Evolutionary conservation across 2,113 vertebrate species (phyloP).

Genomic region (Nerophis ophidion): DNA sequence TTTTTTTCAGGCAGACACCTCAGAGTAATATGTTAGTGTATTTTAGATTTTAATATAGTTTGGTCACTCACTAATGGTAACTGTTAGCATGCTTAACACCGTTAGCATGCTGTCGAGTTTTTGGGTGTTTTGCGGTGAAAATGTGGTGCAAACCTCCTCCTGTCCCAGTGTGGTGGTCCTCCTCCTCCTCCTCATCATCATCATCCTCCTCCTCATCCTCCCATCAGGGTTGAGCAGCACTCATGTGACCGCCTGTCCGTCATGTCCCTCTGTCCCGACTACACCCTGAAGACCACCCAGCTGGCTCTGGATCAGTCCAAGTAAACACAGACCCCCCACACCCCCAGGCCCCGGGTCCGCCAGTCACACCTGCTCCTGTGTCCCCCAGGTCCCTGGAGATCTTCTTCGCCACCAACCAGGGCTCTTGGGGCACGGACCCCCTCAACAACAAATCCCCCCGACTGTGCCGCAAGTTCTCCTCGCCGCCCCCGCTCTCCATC

Average conservation of each 20-base stretch:
- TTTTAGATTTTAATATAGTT: too few species aligned
- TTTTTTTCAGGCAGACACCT: too few species aligned
- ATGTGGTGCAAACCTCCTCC: background rate
- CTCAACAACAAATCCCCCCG: slow-evolving; percentile 84
- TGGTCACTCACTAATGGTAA: too few species aligned
- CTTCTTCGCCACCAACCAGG: slow-evolving; percentile 89
- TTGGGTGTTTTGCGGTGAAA: too few species aligned
- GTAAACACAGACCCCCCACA: slow-evolving; percentile 48
- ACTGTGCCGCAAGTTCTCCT: slow-evolving; percentile 90
- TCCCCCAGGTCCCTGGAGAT: slow-evolving; percentile 84
- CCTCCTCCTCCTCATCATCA: slow-evolving; percentile 9
- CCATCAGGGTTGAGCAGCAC: slow-evolving; percentile 68
- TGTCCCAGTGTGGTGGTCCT: background rate
- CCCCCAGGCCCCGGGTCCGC: background rate
- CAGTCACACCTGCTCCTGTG: background rate
- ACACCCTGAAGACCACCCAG: slow-evolving; percentile 74
- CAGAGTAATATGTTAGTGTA: too few species aligned
- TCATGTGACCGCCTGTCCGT: slow-evolving; percentile 75
- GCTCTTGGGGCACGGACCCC: slow-evolving; percentile 77
- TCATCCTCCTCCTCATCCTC: slow-evolving; percentile 20
- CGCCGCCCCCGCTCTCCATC: slow-evolving; percentile 83
- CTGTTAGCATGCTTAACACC: too few species aligned
- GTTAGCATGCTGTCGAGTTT: too few species aligned
- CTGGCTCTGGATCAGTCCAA: slow-evolving; percentile 73
- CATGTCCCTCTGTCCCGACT: slow-evolving; percentile 74